Conservation (phyloP, 1,140 invertebrate genomes). For the Andricus grossulariae region DNA sequence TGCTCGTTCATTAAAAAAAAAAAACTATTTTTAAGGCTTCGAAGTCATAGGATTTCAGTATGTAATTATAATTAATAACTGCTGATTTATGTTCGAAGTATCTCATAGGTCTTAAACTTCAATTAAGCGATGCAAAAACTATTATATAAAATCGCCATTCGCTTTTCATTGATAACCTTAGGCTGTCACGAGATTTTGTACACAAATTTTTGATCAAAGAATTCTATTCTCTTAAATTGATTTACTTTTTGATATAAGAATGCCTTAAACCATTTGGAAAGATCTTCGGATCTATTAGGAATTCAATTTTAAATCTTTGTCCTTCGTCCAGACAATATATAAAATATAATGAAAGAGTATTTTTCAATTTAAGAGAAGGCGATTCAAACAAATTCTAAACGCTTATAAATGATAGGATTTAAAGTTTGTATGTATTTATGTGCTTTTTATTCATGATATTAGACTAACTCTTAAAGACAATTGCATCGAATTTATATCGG, state of each 20-base stretch:
- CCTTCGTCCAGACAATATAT: neutral
- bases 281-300: neutral
- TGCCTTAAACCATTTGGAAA: no score
- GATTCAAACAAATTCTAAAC: neutral
- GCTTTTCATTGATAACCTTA: neutral
- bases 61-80: neutral
- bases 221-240: no score
- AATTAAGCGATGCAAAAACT: neutral
- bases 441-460: slow-evolving; percentile 11
- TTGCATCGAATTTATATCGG: neutral
- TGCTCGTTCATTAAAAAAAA: no score
- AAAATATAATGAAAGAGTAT: neutral
- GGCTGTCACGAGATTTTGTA: neutral
- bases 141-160: neutral
- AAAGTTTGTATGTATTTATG: slow-evolving; percentile 11
- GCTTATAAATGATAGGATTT: slow-evolving; percentile 21
- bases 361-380: neutral
- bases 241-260: no score
- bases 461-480: neutral
- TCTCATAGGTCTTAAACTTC: neutral
- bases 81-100: neutral
- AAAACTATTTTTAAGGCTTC: neutral
- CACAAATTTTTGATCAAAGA: neutral
- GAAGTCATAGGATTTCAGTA: neutral
- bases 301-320: neutral